phyloP scores from a whole-genome alignment of 2,797 vertebrate species.

The Ara ararauna region DNA sequence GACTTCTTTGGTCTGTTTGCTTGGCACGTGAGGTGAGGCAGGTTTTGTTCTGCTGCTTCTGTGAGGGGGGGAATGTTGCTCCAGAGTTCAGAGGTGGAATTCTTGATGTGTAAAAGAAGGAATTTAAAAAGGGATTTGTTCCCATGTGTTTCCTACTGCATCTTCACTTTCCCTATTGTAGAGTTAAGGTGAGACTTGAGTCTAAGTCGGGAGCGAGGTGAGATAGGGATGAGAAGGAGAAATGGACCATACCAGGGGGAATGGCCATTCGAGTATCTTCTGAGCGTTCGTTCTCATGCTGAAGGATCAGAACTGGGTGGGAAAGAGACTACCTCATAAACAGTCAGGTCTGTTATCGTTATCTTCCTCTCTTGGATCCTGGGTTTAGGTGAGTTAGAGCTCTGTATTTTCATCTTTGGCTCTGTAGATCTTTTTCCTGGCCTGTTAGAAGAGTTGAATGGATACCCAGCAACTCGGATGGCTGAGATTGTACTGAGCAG shows the following conservation, averaged over 20 bases:
- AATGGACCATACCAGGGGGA: neutral
- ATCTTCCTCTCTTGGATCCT: neutral
- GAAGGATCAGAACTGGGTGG: neutral
- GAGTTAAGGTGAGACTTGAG: neutral
- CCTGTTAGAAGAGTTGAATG: neutral
- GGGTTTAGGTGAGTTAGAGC: neutral
- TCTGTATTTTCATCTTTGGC: constrained; percentile 11
- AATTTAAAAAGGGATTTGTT: neutral
- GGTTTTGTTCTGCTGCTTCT: neutral
- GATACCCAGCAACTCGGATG: neutral
- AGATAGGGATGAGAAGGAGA: neutral
- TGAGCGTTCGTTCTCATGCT: neutral
- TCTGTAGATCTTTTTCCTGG: constrained; percentile 13
- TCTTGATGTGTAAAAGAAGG: neutral
- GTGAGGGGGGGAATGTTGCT: neutral
- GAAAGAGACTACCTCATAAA: neutral
- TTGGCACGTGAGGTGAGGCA: neutral
- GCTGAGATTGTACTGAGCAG: neutral
- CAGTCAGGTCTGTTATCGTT: neutral
- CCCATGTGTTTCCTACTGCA: neutral
- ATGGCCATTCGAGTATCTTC: neutral
- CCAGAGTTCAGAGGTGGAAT: neutral
- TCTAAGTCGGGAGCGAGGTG: neutral
- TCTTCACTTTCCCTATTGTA: neutral
- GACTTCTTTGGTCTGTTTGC: neutral